Evolutionary conservation across 2,113 vertebrate genomes (phyloP).

Genomic region (Lagopus leucura): DNA sequence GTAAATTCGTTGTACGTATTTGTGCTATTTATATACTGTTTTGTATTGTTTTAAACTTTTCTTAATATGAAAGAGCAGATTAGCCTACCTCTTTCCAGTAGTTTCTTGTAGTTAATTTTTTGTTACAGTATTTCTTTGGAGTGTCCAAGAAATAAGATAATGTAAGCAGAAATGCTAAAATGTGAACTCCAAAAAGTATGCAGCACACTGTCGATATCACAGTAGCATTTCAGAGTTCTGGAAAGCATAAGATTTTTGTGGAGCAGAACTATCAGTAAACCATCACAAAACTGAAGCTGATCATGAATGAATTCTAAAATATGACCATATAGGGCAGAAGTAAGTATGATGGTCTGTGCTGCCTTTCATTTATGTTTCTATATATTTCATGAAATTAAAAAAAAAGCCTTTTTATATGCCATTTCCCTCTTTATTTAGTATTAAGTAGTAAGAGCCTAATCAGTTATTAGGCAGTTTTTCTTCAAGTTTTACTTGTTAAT

Average conservation of each 20-base stretch:
- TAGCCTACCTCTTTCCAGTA: not conserved
- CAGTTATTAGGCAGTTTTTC: not conserved
- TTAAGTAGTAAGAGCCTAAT: not conserved
- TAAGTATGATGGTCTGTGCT: not conserved
- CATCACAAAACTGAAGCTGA: not conserved
- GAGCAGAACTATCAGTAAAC: not conserved
- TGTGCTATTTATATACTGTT: not conserved
- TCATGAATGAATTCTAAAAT: not conserved
- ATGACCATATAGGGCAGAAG: not conserved
- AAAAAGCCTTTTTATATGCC: not conserved
- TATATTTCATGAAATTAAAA: not conserved
- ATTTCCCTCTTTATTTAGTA: not conserved
- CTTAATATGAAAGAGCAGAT: not conserved
- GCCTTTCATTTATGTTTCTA: not conserved
- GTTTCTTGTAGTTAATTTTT: not conserved
- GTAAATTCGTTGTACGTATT: not conserved
- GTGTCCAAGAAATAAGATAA: not conserved
- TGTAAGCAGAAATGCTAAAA: not conserved
- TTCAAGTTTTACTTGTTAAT: not conserved
- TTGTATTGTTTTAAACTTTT: not conserved
- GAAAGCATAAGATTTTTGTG: not conserved
- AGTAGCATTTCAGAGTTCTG: not conserved
- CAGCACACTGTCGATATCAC: not conserved
- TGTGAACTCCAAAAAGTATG: not conserved
- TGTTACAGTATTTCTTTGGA: not conserved